Evolutionary conservation across 2,797 vertebrate species (phyloP), one percentile per base, ranked within the genome.

Genomic region (Pangasius krempfi): DNA sequence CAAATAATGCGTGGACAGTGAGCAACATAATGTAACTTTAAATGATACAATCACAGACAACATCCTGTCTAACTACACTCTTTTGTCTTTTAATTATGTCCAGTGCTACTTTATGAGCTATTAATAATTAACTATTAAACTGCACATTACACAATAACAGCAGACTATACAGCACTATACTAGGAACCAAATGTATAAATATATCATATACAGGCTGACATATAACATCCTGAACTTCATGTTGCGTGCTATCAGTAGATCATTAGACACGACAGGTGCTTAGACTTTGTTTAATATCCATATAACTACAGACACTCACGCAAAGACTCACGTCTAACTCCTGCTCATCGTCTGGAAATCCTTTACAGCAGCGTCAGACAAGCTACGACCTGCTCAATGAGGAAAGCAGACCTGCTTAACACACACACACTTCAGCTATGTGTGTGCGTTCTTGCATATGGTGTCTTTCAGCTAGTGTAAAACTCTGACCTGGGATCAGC

Each of bases 341-440:
- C 81, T 60, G 64, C 58, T 81, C 68, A 25, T n/a, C 76, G 89
- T 72, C 89, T 87, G 89, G 70, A 87, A 87, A 81, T 79, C 25
- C 64, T 89, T 87, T 72, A 84, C 72, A n/a, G 84, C 50, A 76
- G 82, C 20, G 47, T 47, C 13, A 82, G 89, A 82, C 85, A 87
- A 87, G 91, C 70, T 85, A 78, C 68, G 80, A 88, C 88, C 82
- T 86, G 88, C 89, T 89, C 16, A 84, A 88, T 70, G 90, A 75
- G 87, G 33, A 89, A 88, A 89, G 50, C 87, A 89, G 90, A 89
- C n/a, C 30, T 72, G 37, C 47, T 58, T 40, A 27, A 85, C 62
- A 50, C 83, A 30, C 78, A 80, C 80, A 37, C 81, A 80, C 27
- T 56, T 79, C 33, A 27, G 44, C 44, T 50, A 3, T 52, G 44